Evolutionary conservation across 2,888 invertebrate genomes (phyloP).

Genomic region (Girardia tigrina): DNA sequence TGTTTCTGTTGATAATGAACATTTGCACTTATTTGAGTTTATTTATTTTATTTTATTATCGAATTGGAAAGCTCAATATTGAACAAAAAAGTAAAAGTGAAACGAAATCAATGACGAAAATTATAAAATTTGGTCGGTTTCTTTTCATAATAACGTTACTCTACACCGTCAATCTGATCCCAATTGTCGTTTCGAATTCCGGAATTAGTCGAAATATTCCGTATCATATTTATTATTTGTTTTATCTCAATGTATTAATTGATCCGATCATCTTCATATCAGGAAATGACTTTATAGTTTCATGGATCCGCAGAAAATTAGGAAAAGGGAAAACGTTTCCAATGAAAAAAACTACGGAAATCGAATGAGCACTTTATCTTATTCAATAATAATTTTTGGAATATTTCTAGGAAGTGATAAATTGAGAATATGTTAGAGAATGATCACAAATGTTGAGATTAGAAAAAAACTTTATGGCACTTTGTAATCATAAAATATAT

Average conservation of each 20-base stretch:
- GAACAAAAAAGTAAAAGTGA: neutral
- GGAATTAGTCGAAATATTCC: neutral
- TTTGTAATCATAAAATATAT: too few relatives aligned
- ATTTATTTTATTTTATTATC: neutral
- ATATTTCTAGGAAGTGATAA: too few relatives aligned
- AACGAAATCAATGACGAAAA: neutral
- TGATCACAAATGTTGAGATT: too few relatives aligned
- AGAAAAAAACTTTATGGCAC: too few relatives aligned
- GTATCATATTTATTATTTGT: neutral
- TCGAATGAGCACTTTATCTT: too few relatives aligned
- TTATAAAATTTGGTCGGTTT: neutral
- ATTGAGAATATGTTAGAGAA: too few relatives aligned
- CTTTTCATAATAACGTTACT: neutral
- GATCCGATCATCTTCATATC: neutral
- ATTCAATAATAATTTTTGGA: too few relatives aligned
- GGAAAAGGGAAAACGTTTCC: neutral
- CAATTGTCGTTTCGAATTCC: neutral
- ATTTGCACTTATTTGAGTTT: neutral
- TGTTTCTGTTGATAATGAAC: neutral
- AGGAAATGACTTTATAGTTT: neutral
- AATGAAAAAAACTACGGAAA: too few relatives aligned
- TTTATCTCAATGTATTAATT: neutral
- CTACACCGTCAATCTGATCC: neutral
- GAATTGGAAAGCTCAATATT: neutral
- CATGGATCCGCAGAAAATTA: neutral